Evolutionary conservation across 2,888 invertebrate genomes (phyloP).

Genomic region (Yponomeuta plumbellus): DNA sequence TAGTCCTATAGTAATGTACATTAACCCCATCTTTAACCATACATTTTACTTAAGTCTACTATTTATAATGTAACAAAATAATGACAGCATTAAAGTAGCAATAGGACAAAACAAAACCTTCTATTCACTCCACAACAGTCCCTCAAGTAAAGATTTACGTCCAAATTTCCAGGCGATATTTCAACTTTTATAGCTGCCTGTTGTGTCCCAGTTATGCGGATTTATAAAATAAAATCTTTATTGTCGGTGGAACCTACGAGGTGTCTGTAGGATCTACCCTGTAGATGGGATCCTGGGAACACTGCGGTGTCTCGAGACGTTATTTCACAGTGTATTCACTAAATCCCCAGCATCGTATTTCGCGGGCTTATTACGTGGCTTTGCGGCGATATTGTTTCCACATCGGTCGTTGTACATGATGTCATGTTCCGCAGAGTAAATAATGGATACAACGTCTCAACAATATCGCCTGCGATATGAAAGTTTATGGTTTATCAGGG

Average conservation of each 20-base stretch:
- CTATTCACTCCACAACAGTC: background rate
- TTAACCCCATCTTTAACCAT: too few relatives aligned
- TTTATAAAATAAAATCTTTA: conserved; percentile 4
- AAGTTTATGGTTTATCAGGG: too few relatives aligned
- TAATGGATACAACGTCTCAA: background rate
- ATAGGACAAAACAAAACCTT: too few relatives aligned
- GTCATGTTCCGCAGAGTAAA: background rate
- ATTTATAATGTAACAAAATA: too few relatives aligned
- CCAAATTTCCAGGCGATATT: background rate
- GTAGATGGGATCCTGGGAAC: background rate
- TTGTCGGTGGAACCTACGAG: background rate
- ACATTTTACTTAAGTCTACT: too few relatives aligned
- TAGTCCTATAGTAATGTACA: too few relatives aligned
- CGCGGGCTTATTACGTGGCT: background rate
- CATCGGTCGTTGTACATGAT: background rate
- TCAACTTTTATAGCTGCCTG: background rate
- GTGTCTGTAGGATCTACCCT: background rate
- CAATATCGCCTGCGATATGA: too few relatives aligned
- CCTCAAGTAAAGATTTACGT: background rate
- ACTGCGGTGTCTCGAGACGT: background rate
- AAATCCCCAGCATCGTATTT: background rate
- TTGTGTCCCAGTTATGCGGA: background rate
- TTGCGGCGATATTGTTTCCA: conserved; percentile 1
- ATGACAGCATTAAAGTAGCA: too few relatives aligned
- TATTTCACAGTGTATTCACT: conserved; percentile 1